Evolutionary conservation across 2,113 vertebrate species (phyloP), one percentile per base, ranked within the genome.

Genomic region (Riparia riparia): DNA sequence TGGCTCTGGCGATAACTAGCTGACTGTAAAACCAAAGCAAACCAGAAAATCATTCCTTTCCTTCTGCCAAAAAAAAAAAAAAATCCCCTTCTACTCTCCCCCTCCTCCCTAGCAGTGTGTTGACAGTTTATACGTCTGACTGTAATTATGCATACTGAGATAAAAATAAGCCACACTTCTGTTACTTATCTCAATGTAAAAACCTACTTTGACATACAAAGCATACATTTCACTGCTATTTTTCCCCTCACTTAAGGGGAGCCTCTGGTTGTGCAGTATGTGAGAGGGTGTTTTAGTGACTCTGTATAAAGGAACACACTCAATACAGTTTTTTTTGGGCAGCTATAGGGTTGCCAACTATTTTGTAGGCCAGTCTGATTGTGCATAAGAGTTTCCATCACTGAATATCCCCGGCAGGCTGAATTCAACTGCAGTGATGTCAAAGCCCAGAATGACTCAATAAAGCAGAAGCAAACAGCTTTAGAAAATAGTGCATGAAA

Each of bases 111-210:
- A 90, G 66, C 11, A 80, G 26, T 31, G 45, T 61, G 68, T 58
- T 83, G 71, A 70, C 68, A 90, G 54, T 86, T 89, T 77, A 49
- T 69, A 47, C 0, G 1, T 86, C 79, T 86, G 63, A 70, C 50
- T 83, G 24, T 77, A 90, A 80, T 93, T 76, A 61, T 66, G 8
- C 54, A 80, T n/a, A 82, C 64, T 58, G 71, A 90, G 76, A 89
- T 66, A 94, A 93, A 94, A 96, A 93, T 80, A 92, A 93, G 26
- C 42, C 34, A 69, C n/a, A 20, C n/a, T 72, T 44, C 69, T 77
- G 63, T 69, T 85, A 65, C 85, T 93, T 88, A 90, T 92, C 70
- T 82, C 53, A 50, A 15, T 50, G 39, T 63, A 77, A 90, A 94
- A 80, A 77, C 37, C 74, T 66, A 47, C 70, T 88, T 73, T 92